phyloP scores from a whole-genome alignment of 2,888 invertebrate genomes.

The Meteorus cinctellus region DNA sequence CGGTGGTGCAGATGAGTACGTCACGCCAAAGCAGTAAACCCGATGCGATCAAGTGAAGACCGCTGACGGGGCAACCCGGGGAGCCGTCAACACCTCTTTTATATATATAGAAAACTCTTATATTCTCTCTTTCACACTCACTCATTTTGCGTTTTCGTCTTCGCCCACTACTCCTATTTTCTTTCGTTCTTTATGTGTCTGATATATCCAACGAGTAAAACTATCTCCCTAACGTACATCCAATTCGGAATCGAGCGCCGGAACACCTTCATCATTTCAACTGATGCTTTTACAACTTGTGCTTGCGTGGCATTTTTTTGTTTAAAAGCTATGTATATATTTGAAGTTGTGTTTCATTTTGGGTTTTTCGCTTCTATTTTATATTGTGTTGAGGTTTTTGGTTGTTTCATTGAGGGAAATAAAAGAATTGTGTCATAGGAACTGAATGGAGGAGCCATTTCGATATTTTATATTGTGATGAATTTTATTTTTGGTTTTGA shows the following conservation, averaged over 20 bases:
- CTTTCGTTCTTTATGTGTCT: conserved; percentile 22
- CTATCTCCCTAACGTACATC: conserved; percentile 16
- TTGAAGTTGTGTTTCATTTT: background rate
- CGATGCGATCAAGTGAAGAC: conserved; percentile 63
- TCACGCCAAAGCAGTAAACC: conserved; percentile 72
- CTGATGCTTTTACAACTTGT: conserved; percentile 9
- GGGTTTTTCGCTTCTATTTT: background rate
- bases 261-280: background rate
- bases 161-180: conserved; percentile 5
- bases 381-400: too few relatives aligned
- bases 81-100: conserved; percentile 71
- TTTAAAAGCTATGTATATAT: background rate
- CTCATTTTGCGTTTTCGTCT: background rate
- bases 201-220: background rate
- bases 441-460: too few relatives aligned
- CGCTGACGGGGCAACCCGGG: conserved; percentile 57
- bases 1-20: conserved; percentile 66
- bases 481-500: too few relatives aligned
- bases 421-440: too few relatives aligned
- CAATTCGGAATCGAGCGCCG: background rate
- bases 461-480: too few relatives aligned
- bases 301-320: conserved; percentile 1
- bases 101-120: conserved; percentile 11
- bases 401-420: too few relatives aligned
- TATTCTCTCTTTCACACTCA: conserved; percentile 14